Percentiles rank a stretch among this genome's conserved stretches.
phyloP scores from a whole-genome alignment of 2,888 invertebrate species.

The Venustoraphidia nigricollis region DNA sequence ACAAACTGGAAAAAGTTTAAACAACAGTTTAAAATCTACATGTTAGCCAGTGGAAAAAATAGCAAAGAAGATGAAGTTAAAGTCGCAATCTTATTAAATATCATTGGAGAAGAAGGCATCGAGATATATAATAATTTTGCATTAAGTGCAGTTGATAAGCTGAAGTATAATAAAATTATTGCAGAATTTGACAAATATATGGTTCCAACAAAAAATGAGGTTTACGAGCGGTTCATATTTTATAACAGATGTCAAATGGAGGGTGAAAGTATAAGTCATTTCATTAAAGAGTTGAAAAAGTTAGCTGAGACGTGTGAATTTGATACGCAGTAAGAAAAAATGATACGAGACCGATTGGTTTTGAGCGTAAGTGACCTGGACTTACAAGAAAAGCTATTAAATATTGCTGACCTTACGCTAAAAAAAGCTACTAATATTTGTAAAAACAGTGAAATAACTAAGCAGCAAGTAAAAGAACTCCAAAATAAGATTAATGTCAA shows the following conservation, averaged over 20 bases:
- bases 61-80: too few species aligned
- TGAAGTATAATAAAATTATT: neutral
- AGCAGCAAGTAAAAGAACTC: neutral
- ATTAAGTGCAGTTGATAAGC: neutral
- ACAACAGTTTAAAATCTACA: too few species aligned
- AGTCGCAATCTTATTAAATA: too few species aligned
- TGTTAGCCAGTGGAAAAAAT: too few species aligned
- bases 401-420: neutral
- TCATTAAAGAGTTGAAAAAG: constrained; percentile 3
- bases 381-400: neutral
- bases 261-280: constrained; percentile 2
- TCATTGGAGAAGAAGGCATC: neutral
- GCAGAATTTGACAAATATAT: constrained; percentile 1
- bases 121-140: neutral
- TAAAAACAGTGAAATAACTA: neutral
- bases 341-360: constrained; percentile 6
- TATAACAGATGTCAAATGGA: constrained; percentile 1
- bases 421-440: neutral
- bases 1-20: too few species aligned
- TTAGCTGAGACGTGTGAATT: constrained; percentile 3
- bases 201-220: constrained; percentile 2
- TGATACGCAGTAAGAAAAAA: constrained; percentile 1
- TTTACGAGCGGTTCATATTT: constrained; percentile 5
- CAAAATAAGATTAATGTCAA: too few species aligned
- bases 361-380: constrained; percentile 1